Conservation (phyloP, 1,140 invertebrate species). For the Chymomyza costata region DNA sequence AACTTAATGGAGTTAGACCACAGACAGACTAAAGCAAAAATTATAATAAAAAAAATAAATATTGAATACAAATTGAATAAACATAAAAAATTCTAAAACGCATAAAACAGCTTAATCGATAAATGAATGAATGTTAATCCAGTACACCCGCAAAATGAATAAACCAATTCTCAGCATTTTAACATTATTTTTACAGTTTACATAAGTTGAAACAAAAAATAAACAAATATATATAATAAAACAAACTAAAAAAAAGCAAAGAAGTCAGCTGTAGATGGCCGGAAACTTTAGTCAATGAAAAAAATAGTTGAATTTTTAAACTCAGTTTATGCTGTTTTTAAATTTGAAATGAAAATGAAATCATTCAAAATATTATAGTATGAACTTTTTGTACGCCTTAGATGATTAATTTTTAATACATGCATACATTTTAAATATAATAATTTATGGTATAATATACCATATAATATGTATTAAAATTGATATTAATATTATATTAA, state of each 20-base stretch:
- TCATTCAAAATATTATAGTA: conserved; percentile 39
- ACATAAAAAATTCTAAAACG: conserved; percentile 50
- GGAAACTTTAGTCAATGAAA: conserved; percentile 64
- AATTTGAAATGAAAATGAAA: conserved; percentile 25
- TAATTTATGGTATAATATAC: conserved; percentile 48
- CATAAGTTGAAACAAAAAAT: conserved; percentile 47
- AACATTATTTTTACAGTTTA: conserved; percentile 69
- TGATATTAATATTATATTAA: no score
- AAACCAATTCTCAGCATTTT: conserved; percentile 56
- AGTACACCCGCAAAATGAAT: conserved; percentile 38
- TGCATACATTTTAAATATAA: conserved; percentile 65
- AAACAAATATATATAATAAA: conserved; percentile 9
- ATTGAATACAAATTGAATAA: conserved; percentile 42
- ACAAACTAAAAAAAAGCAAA: conserved; percentile 7
- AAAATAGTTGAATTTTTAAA: conserved; percentile 66
- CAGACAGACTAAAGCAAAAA: conserved; percentile 25
- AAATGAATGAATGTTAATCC: conserved; percentile 58
- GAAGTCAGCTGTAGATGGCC: conserved; percentile 16
- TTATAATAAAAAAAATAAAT: conserved; percentile 6
- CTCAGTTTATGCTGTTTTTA: conserved; percentile 40
- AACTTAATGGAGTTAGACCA: conserved; percentile 45
- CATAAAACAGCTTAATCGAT: conserved; percentile 54
- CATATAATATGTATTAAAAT: conserved; percentile 24
- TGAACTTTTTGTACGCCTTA: conserved; percentile 68
- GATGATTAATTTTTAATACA: conserved; percentile 70